Percentiles rank a stretch among this genome's conserved stretches.
Conservation (phyloP, 2,888 invertebrate species). For the Keiferia lycopersicella region DNA sequence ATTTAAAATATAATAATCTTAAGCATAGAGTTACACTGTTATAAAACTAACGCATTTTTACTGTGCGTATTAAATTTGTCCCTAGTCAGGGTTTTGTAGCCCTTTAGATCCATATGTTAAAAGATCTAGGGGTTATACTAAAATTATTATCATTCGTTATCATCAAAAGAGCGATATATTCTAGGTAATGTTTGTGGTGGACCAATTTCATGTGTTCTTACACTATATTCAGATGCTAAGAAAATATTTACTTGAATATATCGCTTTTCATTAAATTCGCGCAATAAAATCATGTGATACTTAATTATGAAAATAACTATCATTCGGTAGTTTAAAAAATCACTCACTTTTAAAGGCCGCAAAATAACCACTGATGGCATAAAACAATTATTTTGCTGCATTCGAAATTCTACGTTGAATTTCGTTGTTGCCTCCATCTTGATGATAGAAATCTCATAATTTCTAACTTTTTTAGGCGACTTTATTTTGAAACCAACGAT, state of each 20-base stretch:
- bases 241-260: slow-evolving; percentile 21
- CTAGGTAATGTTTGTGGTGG: slow-evolving; percentile 23
- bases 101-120: slow-evolving; percentile 62
- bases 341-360: background rate
- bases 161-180: slow-evolving; percentile 15
- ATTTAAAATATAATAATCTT: background rate
- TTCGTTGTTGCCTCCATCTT: background rate
- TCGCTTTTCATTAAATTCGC: slow-evolving; percentile 12
- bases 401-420: background rate
- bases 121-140: slow-evolving; percentile 46
- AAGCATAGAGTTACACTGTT: slow-evolving; percentile 10
- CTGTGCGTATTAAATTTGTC: slow-evolving; percentile 32
- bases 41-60: slow-evolving; percentile 8
- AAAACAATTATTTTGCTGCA: background rate
- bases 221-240: background rate
- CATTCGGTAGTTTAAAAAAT: slow-evolving; percentile 17
- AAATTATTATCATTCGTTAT: slow-evolving; percentile 28
- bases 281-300: slow-evolving; percentile 23
- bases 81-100: slow-evolving; percentile 37
- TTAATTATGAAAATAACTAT: slow-evolving; percentile 15
- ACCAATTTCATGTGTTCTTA: slow-evolving; percentile 18
- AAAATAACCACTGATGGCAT: slow-evolving; percentile 22
- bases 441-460: slow-evolving; percentile 15
- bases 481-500: slow-evolving; percentile 18
- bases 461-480: slow-evolving; percentile 12